Conservation (phyloP, 2,888 invertebrate genomes). For the Dynastes tityus region DNA sequence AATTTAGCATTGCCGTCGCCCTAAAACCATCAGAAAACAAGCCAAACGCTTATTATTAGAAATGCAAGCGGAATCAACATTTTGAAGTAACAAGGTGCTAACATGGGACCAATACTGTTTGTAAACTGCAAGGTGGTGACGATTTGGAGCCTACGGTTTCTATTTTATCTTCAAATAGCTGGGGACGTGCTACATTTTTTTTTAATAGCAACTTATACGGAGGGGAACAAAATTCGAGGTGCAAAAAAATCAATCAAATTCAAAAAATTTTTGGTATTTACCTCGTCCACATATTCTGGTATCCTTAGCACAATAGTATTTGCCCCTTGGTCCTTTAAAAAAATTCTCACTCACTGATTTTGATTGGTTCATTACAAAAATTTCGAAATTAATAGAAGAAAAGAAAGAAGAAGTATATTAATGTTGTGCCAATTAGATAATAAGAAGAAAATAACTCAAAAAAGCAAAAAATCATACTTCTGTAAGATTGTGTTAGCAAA, state of each 20-base stretch:
- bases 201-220: not conserved
- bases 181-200: not conserved
- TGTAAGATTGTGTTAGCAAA: not conserved
- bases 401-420: not conserved
- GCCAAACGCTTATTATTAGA: not conserved
- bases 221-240: slow-evolving; percentile 24
- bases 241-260: slow-evolving; percentile 13
- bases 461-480: not conserved
- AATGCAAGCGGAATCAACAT: not conserved
- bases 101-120: not conserved
- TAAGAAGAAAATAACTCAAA: slow-evolving; percentile 6
- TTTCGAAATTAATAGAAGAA: slow-evolving; percentile 14
- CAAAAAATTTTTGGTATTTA: slow-evolving; percentile 53
- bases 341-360: slow-evolving; percentile 49
- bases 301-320: slow-evolving; percentile 64
- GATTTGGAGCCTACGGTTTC: not conserved
- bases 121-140: not conserved
- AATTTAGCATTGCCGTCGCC: slow-evolving; percentile 62
- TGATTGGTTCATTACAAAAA: slow-evolving; percentile 46
- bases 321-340: slow-evolving; percentile 64
- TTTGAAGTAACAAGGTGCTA: not conserved
- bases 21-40: slow-evolving; percentile 47
- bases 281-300: slow-evolving; percentile 59
- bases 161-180: not conserved
- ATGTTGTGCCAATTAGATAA: not conserved